phyloP scores from a whole-genome alignment of 1,140 invertebrate genomes.

The Drosophila nigrodunni region DNA sequence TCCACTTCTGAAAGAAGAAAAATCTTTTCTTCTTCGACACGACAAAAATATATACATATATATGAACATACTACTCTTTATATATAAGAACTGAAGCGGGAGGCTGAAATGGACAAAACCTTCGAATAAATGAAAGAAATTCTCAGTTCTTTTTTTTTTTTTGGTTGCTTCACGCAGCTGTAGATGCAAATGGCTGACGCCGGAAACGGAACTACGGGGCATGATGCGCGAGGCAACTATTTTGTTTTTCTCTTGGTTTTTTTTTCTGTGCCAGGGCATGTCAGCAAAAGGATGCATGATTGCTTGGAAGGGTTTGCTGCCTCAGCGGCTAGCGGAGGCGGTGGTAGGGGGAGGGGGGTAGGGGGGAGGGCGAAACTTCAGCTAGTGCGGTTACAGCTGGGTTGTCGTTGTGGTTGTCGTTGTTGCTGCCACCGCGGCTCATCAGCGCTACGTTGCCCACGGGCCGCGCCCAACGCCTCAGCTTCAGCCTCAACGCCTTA shows the following conservation, averaged over 20 bases:
- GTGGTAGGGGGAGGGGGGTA: too few species aligned
- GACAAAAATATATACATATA: conserved; percentile 47
- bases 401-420: conserved; percentile 64
- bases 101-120: conserved; percentile 22
- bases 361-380: neutral
- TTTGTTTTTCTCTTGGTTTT: too few species aligned
- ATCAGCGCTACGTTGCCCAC: conserved; percentile 40
- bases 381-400: conserved; percentile 36
- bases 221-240: neutral
- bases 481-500: conserved; percentile 46
- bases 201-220: conserved; percentile 76
- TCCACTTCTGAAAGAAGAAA: conserved; percentile 43
- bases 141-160: conserved; percentile 22
- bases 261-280: conserved; percentile 13
- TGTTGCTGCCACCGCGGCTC: conserved; percentile 51
- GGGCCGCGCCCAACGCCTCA: conserved; percentile 1
- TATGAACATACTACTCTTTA: conserved; percentile 1
- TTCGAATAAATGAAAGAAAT: conserved; percentile 79
- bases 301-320: conserved; percentile 51
- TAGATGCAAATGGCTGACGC: conserved; percentile 79
- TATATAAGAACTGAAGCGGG: conserved; percentile 9
- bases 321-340: neutral
- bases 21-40: conserved; percentile 79
- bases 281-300: conserved; percentile 77
- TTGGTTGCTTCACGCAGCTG: conserved; percentile 32